Base-by-base conservation (phyloP, 2,113 vertebrate species). In the Cygnus buccinator region DNA sequence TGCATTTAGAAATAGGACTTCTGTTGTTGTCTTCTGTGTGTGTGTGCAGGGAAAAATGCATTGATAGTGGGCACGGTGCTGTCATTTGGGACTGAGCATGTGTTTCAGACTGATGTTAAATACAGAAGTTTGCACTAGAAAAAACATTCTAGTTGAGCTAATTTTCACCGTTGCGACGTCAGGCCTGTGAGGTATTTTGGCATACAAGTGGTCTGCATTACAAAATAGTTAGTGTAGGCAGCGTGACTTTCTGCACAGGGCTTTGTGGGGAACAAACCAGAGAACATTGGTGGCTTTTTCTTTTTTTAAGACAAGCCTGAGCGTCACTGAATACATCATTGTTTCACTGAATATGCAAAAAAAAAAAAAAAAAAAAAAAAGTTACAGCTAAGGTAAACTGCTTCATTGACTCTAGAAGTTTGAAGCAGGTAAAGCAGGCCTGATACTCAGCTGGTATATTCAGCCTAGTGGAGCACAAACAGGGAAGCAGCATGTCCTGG, bases 391-490 rank as follows among this genome's bases (percentile, higher is more conserved):
- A 73, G 58, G 44, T 37, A 5, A 16, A 15, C 11, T 31, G 48
- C 58, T 79, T 5, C 31, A 1, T 6, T 3, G 7, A 12, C 29
- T 73, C 25, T 14, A 22, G 54, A 14, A 57, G 65, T 18, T 2
- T 0, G n/a, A 43, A 39, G 8, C 0, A 14, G 33, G 31, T 37
- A 63, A 76, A n/a, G 25, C 67, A 29, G 68, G 63, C 43, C 65
- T 61, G 35, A 5, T 39, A 17, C 48, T 23, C 73, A 22, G 10
- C 20, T 58, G 55, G 48, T n/a, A 70, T 61, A 43, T 26, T 58
- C 2, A 0, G 9, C 14, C 0, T 0, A 44, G 48, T 41, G 50
- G 61, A 31, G 68, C 52, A 31, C 35, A 63, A 58, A 48, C 0
- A 2, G 55, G 55, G 18, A 39, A 26, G 13, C 23, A 10, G 15